Evolutionary conservation across 2,888 invertebrate species (phyloP).

Genomic region (Emmelina monodactyla): DNA sequence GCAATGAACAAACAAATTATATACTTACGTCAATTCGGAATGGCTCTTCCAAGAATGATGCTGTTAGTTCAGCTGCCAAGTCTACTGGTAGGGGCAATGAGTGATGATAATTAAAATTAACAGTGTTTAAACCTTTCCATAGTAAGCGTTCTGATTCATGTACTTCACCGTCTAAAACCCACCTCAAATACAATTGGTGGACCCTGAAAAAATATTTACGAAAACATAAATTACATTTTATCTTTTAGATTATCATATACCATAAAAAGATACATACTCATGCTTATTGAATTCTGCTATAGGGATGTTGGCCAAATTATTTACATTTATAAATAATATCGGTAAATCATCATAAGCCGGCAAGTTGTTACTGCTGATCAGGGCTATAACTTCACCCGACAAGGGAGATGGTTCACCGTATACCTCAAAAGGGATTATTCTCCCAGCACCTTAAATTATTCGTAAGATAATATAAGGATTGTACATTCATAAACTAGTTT

Average conservation of each 20-base stretch:
- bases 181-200: constrained; percentile 35
- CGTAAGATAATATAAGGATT: no score
- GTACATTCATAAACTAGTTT: no score
- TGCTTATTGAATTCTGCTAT: constrained; percentile 26
- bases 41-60: constrained; percentile 26
- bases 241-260: background rate
- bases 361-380: constrained; percentile 38
- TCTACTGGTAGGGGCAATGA: constrained; percentile 23
- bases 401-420: constrained; percentile 27
- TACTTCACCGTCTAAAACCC: constrained; percentile 27
- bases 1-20: no score
- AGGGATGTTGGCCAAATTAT: constrained; percentile 32
- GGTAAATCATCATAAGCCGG: constrained; percentile 46
- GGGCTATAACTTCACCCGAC: constrained; percentile 34
- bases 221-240: constrained; percentile 4
- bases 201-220: constrained; percentile 24
- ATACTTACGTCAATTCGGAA: constrained; percentile 33
- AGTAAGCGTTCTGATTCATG: constrained; percentile 25
- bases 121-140: constrained; percentile 12
- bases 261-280: constrained; percentile 21
- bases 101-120: constrained; percentile 34
- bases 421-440: constrained; percentile 30
- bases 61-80: constrained; percentile 19
- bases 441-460: constrained; percentile 37
- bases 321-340: constrained; percentile 40